These are phyloP conservation scores for Oenanthe oenanthe DNA, from an alignment of 2,113 vertebrate genomes.

Conservation along the genomic window DNA sequence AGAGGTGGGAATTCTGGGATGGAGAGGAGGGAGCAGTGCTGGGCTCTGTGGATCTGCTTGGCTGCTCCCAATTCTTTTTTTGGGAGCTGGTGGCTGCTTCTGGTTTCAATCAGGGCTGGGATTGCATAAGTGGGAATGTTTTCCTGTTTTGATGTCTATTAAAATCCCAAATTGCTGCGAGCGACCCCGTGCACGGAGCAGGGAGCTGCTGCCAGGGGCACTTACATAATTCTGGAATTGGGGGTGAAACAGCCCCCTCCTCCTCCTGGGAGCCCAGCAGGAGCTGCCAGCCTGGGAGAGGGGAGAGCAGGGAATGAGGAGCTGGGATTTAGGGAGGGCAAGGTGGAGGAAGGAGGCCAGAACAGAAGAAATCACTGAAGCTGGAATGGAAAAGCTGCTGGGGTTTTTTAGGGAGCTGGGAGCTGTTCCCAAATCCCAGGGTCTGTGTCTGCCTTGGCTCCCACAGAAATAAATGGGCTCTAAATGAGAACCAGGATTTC, in stretches of 20 bases:
- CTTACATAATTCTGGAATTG: fast-evolving
- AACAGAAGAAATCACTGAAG: background rate
- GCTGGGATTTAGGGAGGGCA: background rate
- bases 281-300: background rate
- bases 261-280: background rate
- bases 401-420: background rate
- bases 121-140: constrained; percentile 33
- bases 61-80: background rate
- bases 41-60: background rate
- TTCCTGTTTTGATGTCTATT: constrained; percentile 59
- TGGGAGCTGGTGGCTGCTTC: background rate
- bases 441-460: constrained; percentile 22
- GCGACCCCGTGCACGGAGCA: background rate
- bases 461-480: background rate
- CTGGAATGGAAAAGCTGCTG: background rate
- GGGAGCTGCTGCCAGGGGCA: background rate
- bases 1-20: background rate
- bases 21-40: fast-evolving
- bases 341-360: background rate
- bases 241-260: background rate
- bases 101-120: background rate
- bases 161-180: background rate
- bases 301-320: background rate
- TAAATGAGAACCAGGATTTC: background rate
- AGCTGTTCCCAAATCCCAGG: constrained; percentile 2